Percentiles rank a stretch among this genome's conserved stretches.
Conservation (phyloP, 2,113 vertebrate species). For the Ornithorhynchus anatinus region DNA sequence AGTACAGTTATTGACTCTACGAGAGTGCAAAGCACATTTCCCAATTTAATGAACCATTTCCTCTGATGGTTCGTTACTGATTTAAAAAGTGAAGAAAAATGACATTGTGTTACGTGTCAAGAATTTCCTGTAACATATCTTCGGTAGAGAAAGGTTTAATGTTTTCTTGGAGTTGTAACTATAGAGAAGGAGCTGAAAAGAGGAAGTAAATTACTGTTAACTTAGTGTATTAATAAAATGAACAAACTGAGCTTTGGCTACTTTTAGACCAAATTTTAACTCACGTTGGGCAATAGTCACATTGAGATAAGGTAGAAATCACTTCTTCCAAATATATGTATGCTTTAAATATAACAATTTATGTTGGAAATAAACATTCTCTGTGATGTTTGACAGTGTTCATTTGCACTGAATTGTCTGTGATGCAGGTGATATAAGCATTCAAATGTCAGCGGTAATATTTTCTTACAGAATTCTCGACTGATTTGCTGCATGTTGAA, state of each 20-base stretch:
- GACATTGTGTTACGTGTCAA: constrained; percentile 38
- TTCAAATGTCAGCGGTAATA: constrained; percentile 37
- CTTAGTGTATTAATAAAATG: constrained; percentile 28
- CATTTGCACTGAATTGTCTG: neutral
- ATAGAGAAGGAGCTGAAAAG: neutral
- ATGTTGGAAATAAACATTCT: neutral
- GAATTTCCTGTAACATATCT: constrained; percentile 21
- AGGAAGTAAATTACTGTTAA: neutral
- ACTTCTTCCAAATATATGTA: constrained; percentile 32
- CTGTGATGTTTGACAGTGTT: too few relatives aligned
- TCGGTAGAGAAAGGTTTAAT: constrained; percentile 21
- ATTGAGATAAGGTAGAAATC: constrained; percentile 30
- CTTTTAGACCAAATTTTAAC: constrained; percentile 30
- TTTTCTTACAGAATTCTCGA: neutral
- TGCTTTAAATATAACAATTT: neutral
- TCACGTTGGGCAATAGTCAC: constrained; percentile 24
- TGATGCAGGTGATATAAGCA: neutral
- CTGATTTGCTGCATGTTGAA: constrained; percentile 5
- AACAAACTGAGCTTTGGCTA: constrained; percentile 18
- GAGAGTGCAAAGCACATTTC: constrained; percentile 32
- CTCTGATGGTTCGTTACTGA: constrained; percentile 40
- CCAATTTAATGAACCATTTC: constrained; percentile 45
- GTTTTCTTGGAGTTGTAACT: constrained; percentile 20
- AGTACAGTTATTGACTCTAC: constrained; percentile 27
- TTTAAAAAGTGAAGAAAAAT: constrained; percentile 37